Conservation (phyloP, 2,888 invertebrate species). For the Biston stratarius region DNA sequence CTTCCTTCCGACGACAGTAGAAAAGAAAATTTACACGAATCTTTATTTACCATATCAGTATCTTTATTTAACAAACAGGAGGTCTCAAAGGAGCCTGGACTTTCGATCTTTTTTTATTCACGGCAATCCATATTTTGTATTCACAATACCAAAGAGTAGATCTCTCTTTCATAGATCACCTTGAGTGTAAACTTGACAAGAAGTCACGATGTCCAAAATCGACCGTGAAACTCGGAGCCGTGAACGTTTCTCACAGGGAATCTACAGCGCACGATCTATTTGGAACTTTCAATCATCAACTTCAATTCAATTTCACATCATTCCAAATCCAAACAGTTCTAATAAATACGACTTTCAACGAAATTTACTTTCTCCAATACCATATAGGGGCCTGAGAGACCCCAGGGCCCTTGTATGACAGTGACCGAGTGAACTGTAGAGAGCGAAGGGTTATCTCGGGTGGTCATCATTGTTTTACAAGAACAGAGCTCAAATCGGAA, state of each 20-base stretch:
- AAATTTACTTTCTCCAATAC: constrained; percentile 67
- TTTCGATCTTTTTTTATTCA: constrained; percentile 27
- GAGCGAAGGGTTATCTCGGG: constrained; percentile 66
- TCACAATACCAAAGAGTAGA: constrained; percentile 15
- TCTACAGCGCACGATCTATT: constrained; percentile 35
- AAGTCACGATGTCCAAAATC: constrained; percentile 22
- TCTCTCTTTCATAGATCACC: constrained; percentile 31
- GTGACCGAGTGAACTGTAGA: constrained; percentile 72
- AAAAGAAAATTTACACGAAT: constrained; percentile 15
- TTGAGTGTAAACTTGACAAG: constrained; percentile 15
- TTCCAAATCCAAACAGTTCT: constrained; percentile 43
- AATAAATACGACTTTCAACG: constrained; percentile 55
- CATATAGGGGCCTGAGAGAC: constrained; percentile 67
- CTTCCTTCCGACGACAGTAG: constrained; percentile 25
- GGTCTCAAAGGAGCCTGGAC: constrained; percentile 25
- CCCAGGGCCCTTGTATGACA: constrained; percentile 66
- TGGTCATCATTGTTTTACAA: constrained; percentile 57
- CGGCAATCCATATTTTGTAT: constrained; percentile 15
- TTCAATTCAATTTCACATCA: constrained; percentile 41
- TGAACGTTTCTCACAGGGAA: constrained; percentile 15
- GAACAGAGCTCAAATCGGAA: constrained; percentile 21
- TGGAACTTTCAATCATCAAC: constrained; percentile 35
- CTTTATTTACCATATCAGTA: constrained; percentile 9
- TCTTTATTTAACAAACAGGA: constrained; percentile 2
- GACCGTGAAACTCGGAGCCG: constrained; percentile 19